phyloP scores from a whole-genome alignment of 2,113 vertebrate species.

The Orthonyx spaldingii region DNA sequence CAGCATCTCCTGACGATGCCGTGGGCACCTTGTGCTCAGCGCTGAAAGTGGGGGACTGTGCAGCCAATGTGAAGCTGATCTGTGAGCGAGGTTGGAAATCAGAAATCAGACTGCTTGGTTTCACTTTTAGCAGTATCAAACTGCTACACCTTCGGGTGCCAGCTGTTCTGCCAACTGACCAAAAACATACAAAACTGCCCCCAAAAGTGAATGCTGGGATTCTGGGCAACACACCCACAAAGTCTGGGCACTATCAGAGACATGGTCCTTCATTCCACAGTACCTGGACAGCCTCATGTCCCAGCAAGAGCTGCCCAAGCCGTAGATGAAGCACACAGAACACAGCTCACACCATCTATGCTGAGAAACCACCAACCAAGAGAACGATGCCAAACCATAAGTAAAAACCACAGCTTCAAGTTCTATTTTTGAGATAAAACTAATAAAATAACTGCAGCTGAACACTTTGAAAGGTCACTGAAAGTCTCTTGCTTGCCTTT shows the following conservation, averaged over 20 bases:
- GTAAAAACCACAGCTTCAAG: background rate
- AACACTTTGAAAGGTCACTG: background rate
- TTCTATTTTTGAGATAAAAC: background rate
- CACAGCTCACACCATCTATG: background rate
- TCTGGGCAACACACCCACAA: background rate
- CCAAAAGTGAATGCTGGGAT: background rate
- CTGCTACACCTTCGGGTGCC: background rate
- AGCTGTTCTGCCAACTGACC: background rate
- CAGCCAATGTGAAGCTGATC: background rate
- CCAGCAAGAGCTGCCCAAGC: background rate
- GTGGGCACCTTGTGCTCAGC: fast-evolving
- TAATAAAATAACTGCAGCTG: background rate
- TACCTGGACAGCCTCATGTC: background rate
- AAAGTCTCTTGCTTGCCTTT: background rate
- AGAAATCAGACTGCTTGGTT: background rate
- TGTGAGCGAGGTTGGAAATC: background rate
- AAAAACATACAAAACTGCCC: background rate
- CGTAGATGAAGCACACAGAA: background rate
- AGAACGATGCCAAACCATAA: background rate
- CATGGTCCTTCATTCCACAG: background rate
- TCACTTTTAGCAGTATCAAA: background rate
- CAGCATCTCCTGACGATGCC: background rate
- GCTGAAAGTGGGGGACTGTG: background rate
- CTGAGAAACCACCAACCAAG: background rate
- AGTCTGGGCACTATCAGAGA: background rate